Percentiles rank a stretch among this genome's conserved stretches.
Evolutionary conservation across 1,140 invertebrate species (phyloP).

Genomic region (Charaxes varanes): DNA sequence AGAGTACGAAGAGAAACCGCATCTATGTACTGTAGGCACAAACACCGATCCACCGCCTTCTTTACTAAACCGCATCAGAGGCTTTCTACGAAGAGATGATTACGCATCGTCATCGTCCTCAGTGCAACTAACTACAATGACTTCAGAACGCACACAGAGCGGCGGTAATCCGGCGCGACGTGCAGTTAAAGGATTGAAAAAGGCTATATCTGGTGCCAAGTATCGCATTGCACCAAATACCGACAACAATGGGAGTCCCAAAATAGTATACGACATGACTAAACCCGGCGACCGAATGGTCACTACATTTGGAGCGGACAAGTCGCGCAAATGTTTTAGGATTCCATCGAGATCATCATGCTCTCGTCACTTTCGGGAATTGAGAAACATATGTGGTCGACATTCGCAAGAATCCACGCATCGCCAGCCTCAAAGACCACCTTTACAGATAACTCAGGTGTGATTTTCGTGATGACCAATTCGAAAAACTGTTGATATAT

Average conservation of each 20-base stretch:
- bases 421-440: conserved; percentile 38
- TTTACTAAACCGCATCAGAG: conserved; percentile 29
- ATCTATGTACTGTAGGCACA: conserved; percentile 55
- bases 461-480: conserved; percentile 29
- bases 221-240: conserved; percentile 49
- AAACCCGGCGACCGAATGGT: conserved; percentile 61
- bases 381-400: conserved; percentile 22
- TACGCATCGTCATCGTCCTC: conserved; percentile 27
- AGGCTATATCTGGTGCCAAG: conserved; percentile 46
- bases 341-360: conserved; percentile 39
- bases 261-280: conserved; percentile 55
- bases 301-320: conserved; percentile 48
- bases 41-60: conserved; percentile 57
- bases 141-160: conserved; percentile 17
- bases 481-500: background rate
- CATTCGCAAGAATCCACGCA: conserved; percentile 36
- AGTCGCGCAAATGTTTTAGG: conserved; percentile 40
- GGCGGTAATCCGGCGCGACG: conserved; percentile 36
- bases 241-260: conserved; percentile 52
- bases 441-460: conserved; percentile 65
- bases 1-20: conserved; percentile 32
- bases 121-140: conserved; percentile 17
- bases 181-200: conserved; percentile 44
- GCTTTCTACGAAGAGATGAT: conserved; percentile 25
- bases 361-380: conserved; percentile 31